phyloP scores from a whole-genome alignment of 1,140 invertebrate genomes.

The Diorhabda sublineata region DNA sequence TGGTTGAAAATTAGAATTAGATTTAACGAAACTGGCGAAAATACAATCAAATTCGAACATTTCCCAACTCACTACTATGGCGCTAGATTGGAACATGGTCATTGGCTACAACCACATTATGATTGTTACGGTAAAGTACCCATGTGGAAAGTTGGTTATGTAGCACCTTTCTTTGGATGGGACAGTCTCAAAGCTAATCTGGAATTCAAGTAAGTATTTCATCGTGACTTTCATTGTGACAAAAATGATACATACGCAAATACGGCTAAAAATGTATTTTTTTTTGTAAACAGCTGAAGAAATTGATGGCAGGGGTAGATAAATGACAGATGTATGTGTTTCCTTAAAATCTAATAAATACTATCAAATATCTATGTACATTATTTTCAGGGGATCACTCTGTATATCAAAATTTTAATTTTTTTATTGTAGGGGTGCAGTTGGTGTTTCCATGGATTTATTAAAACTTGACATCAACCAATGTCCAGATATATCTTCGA shows the following conservation, averaged over 20 bases:
- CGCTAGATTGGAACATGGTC: slow-evolving; percentile 81
- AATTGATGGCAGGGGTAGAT: too few species aligned
- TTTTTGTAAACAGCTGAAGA: too few species aligned
- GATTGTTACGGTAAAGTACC: slow-evolving; percentile 89
- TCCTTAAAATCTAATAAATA: too few species aligned
- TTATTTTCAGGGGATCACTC: too few species aligned
- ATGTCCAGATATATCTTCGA: slow-evolving; percentile 84
- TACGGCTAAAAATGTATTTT: too few species aligned
- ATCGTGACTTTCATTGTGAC: too few species aligned
- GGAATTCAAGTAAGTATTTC: slow-evolving; percentile 85
- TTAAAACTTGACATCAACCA: slow-evolving; percentile 91
- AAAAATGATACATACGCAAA: too few species aligned
- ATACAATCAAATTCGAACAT: slow-evolving; percentile 79
- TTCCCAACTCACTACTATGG: slow-evolving; percentile 88
- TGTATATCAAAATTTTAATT: not conserved
- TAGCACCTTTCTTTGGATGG: slow-evolving; percentile 95
- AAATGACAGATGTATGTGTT: too few species aligned
- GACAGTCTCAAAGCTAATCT: slow-evolving; percentile 85
- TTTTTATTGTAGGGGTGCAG: slow-evolving; percentile 74
- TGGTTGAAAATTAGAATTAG: slow-evolving; percentile 90
- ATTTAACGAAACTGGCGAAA: slow-evolving; percentile 80
- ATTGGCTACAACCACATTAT: slow-evolving; percentile 91
- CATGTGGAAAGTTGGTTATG: slow-evolving; percentile 94
- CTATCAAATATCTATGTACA: too few species aligned
- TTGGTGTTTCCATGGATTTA: slow-evolving; percentile 88